Percentiles rank a stretch among this genome's conserved stretches.
phyloP scores from a whole-genome alignment of 2,888 invertebrate genomes.

The Oscheius sp. region DNA sequence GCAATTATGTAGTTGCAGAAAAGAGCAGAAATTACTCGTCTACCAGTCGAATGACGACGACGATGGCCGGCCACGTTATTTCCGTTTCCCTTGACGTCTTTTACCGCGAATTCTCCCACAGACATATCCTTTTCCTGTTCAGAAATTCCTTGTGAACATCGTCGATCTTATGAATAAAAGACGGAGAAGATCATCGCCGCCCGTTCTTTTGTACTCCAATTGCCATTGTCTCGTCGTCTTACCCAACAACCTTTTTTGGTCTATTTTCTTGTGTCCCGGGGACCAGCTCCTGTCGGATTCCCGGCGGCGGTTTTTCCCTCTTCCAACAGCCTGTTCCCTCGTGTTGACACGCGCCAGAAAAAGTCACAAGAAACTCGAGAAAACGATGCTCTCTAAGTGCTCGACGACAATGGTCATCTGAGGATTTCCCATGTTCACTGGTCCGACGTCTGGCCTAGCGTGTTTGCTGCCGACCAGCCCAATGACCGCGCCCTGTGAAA shows the following conservation, averaged over 20 bases:
- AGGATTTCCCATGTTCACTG: neutral
- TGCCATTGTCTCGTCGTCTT: neutral
- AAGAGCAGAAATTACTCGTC: no score
- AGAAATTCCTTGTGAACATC: no score
- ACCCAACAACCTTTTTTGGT: neutral
- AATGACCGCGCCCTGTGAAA: constrained; percentile 33
- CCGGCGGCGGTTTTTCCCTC: constrained; percentile 29
- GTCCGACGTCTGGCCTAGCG: neutral
- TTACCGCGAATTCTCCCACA: no score
- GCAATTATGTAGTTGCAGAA: no score
- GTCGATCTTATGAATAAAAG: no score
- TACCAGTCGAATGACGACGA: no score
- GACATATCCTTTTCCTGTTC: no score
- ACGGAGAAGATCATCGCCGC: no score
- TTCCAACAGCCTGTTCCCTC: constrained; percentile 33
- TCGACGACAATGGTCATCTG: constrained; percentile 7
- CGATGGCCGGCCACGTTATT: no score
- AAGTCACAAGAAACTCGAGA: constrained; percentile 34
- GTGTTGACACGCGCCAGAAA: constrained; percentile 33
- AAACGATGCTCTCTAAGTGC: constrained; percentile 32
- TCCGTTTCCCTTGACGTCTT: no score
- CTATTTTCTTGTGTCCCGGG: neutral
- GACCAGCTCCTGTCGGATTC: constrained; percentile 22
- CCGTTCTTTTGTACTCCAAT: no score
- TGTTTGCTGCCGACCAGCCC: constrained; percentile 17